A percentile compares a stretch with the other conserved stretches of the same genome.
Evolutionary conservation across 2,888 invertebrate species (phyloP).

Genomic region (Achlya flavicornis): DNA sequence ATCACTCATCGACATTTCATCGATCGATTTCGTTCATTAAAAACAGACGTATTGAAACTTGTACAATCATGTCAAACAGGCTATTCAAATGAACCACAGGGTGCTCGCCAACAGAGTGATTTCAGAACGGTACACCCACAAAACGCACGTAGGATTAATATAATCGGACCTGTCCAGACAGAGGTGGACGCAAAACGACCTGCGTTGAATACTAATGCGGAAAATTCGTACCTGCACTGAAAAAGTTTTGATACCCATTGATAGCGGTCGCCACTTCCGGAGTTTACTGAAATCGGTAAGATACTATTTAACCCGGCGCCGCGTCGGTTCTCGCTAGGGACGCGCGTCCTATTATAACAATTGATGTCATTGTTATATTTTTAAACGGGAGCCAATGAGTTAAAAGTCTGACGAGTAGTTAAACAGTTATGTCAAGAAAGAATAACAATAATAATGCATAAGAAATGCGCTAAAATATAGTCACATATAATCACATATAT

Average conservation of each 20-base stretch:
- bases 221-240: slow-evolving; percentile 31
- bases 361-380: too few species aligned
- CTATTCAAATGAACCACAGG: slow-evolving; percentile 43
- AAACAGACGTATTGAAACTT: slow-evolving; percentile 35
- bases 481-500: too few species aligned
- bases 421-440: too few species aligned
- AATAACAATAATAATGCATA: too few species aligned
- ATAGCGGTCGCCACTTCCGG: neutral
- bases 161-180: slow-evolving; percentile 63
- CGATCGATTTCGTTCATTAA: slow-evolving; percentile 27
- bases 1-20: neutral
- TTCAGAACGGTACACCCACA: slow-evolving; percentile 48
- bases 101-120: slow-evolving; percentile 36
- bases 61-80: slow-evolving; percentile 41
- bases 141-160: slow-evolving; percentile 75
- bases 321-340: too few species aligned
- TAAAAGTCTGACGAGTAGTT: too few species aligned
- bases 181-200: slow-evolving; percentile 59
- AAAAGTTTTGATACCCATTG: slow-evolving; percentile 14
- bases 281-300: neutral
- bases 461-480: too few species aligned
- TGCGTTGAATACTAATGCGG: slow-evolving; percentile 69
- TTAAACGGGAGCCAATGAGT: too few species aligned
- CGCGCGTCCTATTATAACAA: too few species aligned
- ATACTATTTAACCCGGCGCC: too few species aligned